A percentile compares a stretch with the other conserved stretches of the same genome.
phyloP scores from a whole-genome alignment of 2,888 invertebrate species.

The Resseliella maxima region DNA sequence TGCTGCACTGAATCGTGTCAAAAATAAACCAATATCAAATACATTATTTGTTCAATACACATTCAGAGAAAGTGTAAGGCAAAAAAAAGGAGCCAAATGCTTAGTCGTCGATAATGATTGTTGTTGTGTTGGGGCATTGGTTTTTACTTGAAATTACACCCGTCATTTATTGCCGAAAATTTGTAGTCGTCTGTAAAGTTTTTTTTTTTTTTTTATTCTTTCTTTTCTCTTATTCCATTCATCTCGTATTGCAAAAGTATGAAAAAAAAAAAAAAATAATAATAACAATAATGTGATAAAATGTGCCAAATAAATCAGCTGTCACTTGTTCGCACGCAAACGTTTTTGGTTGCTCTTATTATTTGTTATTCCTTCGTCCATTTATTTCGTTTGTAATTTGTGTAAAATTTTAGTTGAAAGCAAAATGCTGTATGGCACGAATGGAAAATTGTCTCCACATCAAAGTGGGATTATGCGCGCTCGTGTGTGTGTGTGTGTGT shows the following conservation, averaged over 20 bases:
- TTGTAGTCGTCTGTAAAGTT: not conserved
- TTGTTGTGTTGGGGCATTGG: not conserved
- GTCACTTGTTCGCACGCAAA: slow-evolving; percentile 51
- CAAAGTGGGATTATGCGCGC: not conserved
- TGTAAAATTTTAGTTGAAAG: not conserved
- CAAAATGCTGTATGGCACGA: not conserved
- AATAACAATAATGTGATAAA: slow-evolving; percentile 34
- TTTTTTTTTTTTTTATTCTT: not conserved
- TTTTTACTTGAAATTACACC: slow-evolving; percentile 1
- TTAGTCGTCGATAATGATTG: not conserved
- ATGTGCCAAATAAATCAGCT: slow-evolving; percentile 48
- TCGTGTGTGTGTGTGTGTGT: no score
- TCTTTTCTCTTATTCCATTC: not conserved
- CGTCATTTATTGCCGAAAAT: not conserved
- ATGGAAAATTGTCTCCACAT: not conserved
- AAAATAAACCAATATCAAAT: not conserved
- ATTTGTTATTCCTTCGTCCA: not conserved
- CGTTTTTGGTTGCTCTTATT: not conserved
- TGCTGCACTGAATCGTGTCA: not conserved
- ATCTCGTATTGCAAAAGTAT: not conserved
- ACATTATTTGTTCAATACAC: not conserved
- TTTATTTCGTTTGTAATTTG: not conserved
- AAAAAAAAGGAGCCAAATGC: slow-evolving; percentile 46
- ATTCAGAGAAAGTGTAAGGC: not conserved
- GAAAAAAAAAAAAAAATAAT: not conserved